phyloP scores from a whole-genome alignment of 2,888 invertebrate genomes.

The Cacoxenus indagator region DNA sequence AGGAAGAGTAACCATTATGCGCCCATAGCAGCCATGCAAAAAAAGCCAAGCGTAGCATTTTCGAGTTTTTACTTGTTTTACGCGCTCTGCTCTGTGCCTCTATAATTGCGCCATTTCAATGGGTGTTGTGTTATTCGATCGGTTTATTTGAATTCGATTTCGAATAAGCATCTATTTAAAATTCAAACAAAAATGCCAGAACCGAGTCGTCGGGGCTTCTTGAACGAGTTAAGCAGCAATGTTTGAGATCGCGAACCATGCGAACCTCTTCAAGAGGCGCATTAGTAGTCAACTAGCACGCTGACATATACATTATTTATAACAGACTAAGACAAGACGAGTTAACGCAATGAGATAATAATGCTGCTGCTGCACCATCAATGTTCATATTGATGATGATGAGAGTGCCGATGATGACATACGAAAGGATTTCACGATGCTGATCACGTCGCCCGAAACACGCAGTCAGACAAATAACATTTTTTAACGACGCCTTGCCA shows the following conservation, averaged over 20 bases:
- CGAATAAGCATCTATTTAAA: no score
- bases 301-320: neutral
- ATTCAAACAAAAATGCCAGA: neutral
- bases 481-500: neutral
- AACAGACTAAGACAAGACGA: neutral
- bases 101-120: neutral
- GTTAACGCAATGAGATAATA: neutral
- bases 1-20: neutral
- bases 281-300: neutral
- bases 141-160: neutral
- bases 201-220: no score
- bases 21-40: neutral
- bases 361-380: neutral
- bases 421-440: slow-evolving; percentile 11
- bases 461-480: slow-evolving; percentile 2
- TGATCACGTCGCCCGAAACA: slow-evolving; percentile 23
- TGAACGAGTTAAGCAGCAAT: neutral
- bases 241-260: neutral
- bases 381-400: neutral
- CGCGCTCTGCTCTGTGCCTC: neutral
- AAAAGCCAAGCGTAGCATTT: neutral
- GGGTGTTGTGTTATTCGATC: neutral
- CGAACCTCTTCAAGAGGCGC: neutral
- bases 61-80: neutral
- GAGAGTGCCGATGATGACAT: neutral